Conservation (phyloP, 2,113 vertebrate species). For the Hippolais icterina region DNA sequence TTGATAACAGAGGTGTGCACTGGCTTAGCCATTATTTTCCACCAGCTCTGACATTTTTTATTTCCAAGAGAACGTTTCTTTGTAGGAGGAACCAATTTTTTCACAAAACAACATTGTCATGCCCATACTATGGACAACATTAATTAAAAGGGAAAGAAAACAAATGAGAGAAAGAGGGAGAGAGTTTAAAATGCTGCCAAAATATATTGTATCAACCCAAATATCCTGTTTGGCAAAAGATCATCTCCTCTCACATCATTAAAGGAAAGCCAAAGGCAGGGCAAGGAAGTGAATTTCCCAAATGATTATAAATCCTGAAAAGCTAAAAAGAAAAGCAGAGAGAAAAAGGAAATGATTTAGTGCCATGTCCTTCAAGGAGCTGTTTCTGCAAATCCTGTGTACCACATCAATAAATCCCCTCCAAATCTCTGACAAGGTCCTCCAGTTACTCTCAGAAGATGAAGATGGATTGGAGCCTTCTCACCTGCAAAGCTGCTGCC, state of each 20-base stretch:
- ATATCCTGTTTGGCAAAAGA: background rate
- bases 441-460: constrained; percentile 66
- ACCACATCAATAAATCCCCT: constrained; percentile 63
- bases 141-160: background rate
- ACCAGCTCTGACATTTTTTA: background rate
- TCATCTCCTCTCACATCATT: background rate
- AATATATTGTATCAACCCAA: background rate
- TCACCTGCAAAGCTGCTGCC: constrained; percentile 41
- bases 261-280: background rate
- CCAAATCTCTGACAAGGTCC: constrained; percentile 54
- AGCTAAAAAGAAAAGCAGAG: background rate
- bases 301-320: constrained; percentile 44
- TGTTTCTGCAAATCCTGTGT: constrained; percentile 70
- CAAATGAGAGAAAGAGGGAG: background rate
- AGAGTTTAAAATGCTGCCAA: background rate
- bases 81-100: background rate
- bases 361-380: constrained; percentile 67
- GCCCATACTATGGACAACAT: background rate
- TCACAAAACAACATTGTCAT: background rate
- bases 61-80: background rate
- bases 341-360: constrained; percentile 41
- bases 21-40: background rate
- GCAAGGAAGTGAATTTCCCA: constrained; percentile 5
- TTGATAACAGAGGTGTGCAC: background rate
- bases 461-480: constrained; percentile 66